phyloP scores from a whole-genome alignment of 2,888 invertebrate genomes.

The Drosophila pegasa region DNA sequence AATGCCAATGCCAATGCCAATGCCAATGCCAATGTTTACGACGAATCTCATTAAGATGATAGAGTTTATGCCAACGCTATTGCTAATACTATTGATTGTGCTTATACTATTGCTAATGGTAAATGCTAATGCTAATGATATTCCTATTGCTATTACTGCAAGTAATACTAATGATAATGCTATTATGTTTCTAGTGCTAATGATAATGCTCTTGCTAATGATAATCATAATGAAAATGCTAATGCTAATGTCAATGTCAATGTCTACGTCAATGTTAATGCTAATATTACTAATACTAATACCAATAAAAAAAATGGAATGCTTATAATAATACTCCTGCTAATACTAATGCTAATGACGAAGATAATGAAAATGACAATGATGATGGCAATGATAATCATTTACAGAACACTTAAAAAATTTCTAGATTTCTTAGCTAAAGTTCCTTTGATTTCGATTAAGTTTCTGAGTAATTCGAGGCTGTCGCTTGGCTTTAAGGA shows the following conservation, averaged over 20 bases:
- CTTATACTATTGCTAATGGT: neutral
- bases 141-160: neutral
- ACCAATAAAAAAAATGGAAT: neutral
- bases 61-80: neutral
- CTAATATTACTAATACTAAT: neutral
- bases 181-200: no score
- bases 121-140: neutral
- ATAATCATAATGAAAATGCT: neutral
- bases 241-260: neutral
- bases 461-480: neutral
- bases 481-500: constrained; percentile 2
- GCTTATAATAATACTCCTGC: no score
- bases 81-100: neutral
- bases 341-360: neutral
- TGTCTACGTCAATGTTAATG: neutral
- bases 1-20: neutral
- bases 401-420: neutral
- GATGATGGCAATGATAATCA: neutral
- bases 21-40: no score
- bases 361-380: neutral
- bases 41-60: no score
- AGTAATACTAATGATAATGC: neutral
- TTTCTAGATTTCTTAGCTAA: neutral
- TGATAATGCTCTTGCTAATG: neutral
- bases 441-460: neutral